Percentiles rank a stretch among this genome's conserved stretches.
Evolutionary conservation across 1,140 invertebrate genomes (phyloP).

Genomic region (Platyura marginata): DNA sequence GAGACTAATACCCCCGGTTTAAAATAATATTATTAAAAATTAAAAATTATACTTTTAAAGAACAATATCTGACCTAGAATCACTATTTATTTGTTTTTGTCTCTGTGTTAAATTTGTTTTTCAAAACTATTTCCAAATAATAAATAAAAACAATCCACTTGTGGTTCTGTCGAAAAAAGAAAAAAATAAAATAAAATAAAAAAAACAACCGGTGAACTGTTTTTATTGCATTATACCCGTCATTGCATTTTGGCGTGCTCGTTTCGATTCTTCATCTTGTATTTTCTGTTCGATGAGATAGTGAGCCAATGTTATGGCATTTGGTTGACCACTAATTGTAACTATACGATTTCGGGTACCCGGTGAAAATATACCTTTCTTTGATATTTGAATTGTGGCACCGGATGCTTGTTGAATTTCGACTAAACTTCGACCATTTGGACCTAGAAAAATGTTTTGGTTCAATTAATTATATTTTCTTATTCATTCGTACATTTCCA

Average conservation of each 20-base stretch:
- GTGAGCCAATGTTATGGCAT: conserved; percentile 75
- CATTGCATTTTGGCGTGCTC: conserved; percentile 72
- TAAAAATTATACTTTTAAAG: too few species aligned
- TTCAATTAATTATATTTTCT: too few species aligned
- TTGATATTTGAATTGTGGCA: conserved; percentile 95
- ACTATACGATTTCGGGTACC: conserved; percentile 94
- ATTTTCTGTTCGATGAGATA: conserved; percentile 92
- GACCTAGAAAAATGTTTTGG: too few species aligned
- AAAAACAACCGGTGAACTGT: neutral
- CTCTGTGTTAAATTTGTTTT: too few species aligned
- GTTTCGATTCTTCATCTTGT: conserved; percentile 84
- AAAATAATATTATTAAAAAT: too few species aligned
- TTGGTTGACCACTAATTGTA: conserved; percentile 76
- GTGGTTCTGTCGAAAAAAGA: too few species aligned
- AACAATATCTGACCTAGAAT: too few species aligned
- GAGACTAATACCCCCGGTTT: too few species aligned
- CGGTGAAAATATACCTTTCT: conserved; percentile 92
- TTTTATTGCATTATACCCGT: conserved; percentile 37
- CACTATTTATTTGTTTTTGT: too few species aligned
- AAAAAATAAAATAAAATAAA: too few species aligned
- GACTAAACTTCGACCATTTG: conserved; percentile 83
- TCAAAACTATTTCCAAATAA: too few species aligned
- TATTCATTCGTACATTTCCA: neutral
- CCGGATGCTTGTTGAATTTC: conserved; percentile 94
- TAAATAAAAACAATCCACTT: too few species aligned